Percentiles rank a stretch among this genome's conserved stretches.
These are phyloP conservation scores for Chitala chitala DNA, from an alignment of 2,113 vertebrate species.

Conservation along the genomic window DNA sequence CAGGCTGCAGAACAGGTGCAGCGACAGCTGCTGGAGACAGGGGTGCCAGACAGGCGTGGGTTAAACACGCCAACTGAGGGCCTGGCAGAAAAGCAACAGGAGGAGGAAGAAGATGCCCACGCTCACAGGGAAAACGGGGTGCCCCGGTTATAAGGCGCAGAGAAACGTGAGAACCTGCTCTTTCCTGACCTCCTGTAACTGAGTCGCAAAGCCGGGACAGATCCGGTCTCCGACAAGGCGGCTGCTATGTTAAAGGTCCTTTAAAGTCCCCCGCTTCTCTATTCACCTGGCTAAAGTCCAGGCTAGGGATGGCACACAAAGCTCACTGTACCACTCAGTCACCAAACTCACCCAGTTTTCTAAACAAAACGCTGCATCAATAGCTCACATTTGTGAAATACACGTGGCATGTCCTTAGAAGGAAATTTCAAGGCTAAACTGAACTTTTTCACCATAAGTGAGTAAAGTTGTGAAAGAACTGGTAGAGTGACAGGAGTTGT, in stretches of 20 bases:
- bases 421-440: too few relatives aligned
- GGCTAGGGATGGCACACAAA: not conserved
- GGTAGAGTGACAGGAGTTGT: too few relatives aligned
- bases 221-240: not conserved
- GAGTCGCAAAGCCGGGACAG: not conserved
- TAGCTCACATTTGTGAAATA: too few relatives aligned
- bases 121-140: not conserved
- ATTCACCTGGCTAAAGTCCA: not conserved
- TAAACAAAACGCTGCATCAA: too few relatives aligned
- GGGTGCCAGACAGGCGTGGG: not conserved
- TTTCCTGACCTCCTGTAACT: not conserved
- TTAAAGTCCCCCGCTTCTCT: not conserved
- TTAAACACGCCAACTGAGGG: not conserved
- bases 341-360: not conserved
- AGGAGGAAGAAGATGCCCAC: not conserved
- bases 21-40: not conserved
- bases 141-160: not conserved
- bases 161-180: not conserved
- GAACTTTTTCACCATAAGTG: too few relatives aligned
- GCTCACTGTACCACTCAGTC: not conserved
- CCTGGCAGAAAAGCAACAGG: conserved; percentile 1
- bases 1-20: not conserved
- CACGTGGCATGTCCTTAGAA: too few relatives aligned
- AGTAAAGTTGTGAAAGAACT: too few relatives aligned
- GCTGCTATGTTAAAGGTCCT: not conserved